Base-by-base conservation (phyloP, 1,140 invertebrate species). In the Sinonovacula constricta region DNA sequence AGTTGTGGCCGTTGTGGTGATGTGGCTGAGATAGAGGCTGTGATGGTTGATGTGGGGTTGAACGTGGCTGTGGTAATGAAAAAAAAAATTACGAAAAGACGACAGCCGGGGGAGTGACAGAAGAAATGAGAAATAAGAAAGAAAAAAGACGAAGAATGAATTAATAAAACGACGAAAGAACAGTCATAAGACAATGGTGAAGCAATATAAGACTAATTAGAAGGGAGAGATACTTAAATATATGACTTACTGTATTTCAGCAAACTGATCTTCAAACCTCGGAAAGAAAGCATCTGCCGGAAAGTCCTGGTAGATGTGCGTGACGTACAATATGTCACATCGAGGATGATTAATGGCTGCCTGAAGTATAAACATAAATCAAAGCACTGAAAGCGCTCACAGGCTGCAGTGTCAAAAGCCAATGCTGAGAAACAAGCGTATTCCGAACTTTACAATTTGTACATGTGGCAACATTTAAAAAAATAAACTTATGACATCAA, bases 231-330 rank as follows among this genome's bases (percentile, higher is more conserved):
- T 24, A n/a, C n/a, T n/a, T n/a, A n/a, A n/a, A n/a, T n/a, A n/a
- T n/a, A n/a, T n/a, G 22, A 68, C 65, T 60, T 81, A 83, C 81
- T 45, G 45, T 1, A 74, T 59, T 54, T 81, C 75, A 22, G 74
- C 28, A 39, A 62, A 81, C 10, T 12, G 7, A 14, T 79, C 36
- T 60, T 69, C 79, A 66, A 83, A 69, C 28, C 3, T 0, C 1
- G 82, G 82, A 18, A 83, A 81, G 36, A 81, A 83, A 14, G 71
- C 78, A 54, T 83, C 82, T 31, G 76, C 57, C 3, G 28, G 30
- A 36, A 76, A 83, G 18, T 79, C 67, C 18, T 62, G 54, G 34
- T 79, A 72, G 12, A 83, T 71, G 24, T 83, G 63, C 36, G 82
- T 83, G 0, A 83, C 14, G 56, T 76, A 83, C 15, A 83, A 36